Base-by-base conservation (phyloP, 1,140 invertebrate genomes). In the Ephestia elutella region DNA sequence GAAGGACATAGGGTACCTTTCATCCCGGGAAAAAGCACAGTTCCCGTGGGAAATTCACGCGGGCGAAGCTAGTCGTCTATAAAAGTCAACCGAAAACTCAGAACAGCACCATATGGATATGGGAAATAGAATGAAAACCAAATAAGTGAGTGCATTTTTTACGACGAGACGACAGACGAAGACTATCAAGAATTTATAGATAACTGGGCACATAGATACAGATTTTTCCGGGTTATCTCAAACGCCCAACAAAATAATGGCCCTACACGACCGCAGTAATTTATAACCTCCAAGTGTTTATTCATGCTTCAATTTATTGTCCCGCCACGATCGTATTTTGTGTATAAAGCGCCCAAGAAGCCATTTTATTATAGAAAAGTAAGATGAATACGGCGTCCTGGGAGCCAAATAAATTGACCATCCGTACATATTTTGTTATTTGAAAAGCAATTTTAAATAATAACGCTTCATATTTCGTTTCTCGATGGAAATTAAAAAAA, bases 231-330 rank as follows among this genome's bases (percentile, higher is more conserved):
- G 38, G 38, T 17, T 44, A 44, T 15, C 38, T 44, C 13, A 44
- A 44, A 44, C 2, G 13, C 38, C 38, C 15, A 44, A 44, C 13
- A 15, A 44, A 44, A 44, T 44, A 44, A 44, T 25, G 50, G 50
- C 50, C 17, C 44, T 51, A 62, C 51, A 49, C 44, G 19, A 17
- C 62, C 51, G 18, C 49, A 30, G 55, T 64, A 64, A 72, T 69
- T 62, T 66, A 72, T 69, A 65, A 62, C 53, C 56, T 62, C 28
- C 55, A 57, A 66, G 60, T 71, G 66, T 71, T 68, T 73, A 70
- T 68, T 61, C 66, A 62, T 60, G 66, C 56, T 61, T 65, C 71
- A 68, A 71, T 73, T 71, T 71, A 71, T 73, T 68, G 65, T 71
- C 68, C 60, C 68, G 30, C 50, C 58, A 62, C 68, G 68, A 65